phyloP scores from a whole-genome alignment of 2,888 invertebrate genomes.

The Amorpha juglandis region DNA sequence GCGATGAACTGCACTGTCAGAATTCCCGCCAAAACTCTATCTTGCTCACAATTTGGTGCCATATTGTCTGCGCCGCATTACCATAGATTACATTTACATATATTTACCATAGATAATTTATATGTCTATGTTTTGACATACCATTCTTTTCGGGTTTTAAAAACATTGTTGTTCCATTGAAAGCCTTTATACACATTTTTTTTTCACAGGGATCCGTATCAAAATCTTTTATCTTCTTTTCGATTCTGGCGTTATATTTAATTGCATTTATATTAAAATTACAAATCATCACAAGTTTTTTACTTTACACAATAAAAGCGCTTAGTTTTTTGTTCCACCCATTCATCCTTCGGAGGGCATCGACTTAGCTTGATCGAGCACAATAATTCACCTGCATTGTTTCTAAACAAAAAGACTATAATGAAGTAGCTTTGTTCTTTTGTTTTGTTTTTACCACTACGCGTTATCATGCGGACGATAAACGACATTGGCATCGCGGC shows the following conservation, averaged over 20 bases:
- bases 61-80: slow-evolving; percentile 15
- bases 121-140: not conserved
- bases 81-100: slow-evolving; percentile 5
- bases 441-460: slow-evolving; percentile 18
- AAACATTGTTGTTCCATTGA: too few relatives aligned
- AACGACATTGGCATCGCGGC: slow-evolving; percentile 25
- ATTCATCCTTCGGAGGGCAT: slow-evolving; percentile 4
- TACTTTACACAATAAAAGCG: not conserved
- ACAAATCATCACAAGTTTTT: too few relatives aligned
- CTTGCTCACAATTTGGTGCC: slow-evolving; percentile 10
- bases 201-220: too few relatives aligned
- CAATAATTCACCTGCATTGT: slow-evolving; percentile 20
- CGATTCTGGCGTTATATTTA: too few relatives aligned
- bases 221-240: too few relatives aligned
- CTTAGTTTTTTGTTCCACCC: not conserved
- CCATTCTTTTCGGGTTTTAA: not conserved
- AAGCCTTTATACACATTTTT: too few relatives aligned
- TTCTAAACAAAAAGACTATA: not conserved
- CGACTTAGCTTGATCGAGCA: slow-evolving; percentile 13
- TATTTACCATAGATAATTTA: slow-evolving; percentile 12
- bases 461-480: slow-evolving; percentile 26
- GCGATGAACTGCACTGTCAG: too few relatives aligned
- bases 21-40: too few relatives aligned
- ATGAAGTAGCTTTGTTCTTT: slow-evolving; percentile 24
- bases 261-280: too few relatives aligned